Percentiles rank a stretch among this genome's conserved stretches.
Evolutionary conservation across 2,113 vertebrate species (phyloP).

Genomic region (Colaptes auratus): DNA sequence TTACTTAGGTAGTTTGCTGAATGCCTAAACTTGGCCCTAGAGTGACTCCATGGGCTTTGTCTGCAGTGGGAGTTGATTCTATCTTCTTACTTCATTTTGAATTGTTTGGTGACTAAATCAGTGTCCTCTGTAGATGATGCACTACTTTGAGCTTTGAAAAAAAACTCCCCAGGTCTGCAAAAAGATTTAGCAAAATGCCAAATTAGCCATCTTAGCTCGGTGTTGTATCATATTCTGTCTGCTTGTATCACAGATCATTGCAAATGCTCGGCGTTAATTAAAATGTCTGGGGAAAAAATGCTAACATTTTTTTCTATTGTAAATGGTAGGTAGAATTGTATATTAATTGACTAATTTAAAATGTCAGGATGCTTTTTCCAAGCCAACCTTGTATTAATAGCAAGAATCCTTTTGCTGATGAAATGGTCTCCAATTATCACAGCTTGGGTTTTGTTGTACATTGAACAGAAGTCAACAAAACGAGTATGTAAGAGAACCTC

Average conservation of each 20-base stretch:
- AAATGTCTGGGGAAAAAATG: constrained; percentile 70
- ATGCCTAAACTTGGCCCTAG: neutral
- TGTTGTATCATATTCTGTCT: neutral
- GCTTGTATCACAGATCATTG: neutral
- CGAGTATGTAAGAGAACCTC: constrained; percentile 75
- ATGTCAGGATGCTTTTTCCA: constrained; percentile 83
- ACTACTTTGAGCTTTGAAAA: neutral
- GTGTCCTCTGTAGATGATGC: neutral
- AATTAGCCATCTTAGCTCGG: neutral
- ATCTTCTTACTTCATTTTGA: neutral
- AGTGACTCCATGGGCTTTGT: neutral
- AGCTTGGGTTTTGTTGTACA: constrained; percentile 78
- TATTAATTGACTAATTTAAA: constrained; percentile 80
- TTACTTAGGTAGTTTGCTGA: neutral
- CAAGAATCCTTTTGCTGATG: constrained; percentile 86
- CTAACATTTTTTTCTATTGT: constrained; percentile 60
- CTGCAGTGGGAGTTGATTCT: neutral
- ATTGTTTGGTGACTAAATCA: neutral
- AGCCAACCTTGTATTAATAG: constrained; percentile 89
- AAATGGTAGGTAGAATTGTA: constrained; percentile 66
- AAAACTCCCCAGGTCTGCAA: neutral
- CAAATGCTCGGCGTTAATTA: constrained; percentile 67
- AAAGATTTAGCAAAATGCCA: neutral
- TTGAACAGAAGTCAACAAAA: constrained; percentile 86
- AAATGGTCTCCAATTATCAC: constrained; percentile 87